Evolutionary conservation across 1,140 invertebrate species (phyloP).

Genomic region (Acromyrmex heyeri): DNA sequence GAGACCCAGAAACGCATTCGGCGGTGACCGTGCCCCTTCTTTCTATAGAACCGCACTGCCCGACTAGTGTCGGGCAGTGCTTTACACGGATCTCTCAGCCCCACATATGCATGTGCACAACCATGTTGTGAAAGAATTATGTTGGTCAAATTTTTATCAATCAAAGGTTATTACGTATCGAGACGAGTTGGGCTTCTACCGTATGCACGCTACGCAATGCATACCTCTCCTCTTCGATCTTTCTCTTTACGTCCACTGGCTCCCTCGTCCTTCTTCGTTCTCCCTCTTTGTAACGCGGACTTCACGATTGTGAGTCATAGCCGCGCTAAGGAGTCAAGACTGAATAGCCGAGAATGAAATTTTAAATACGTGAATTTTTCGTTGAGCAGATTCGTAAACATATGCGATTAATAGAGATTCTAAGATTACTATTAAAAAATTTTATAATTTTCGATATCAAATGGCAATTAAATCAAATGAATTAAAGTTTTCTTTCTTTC

Average conservation of each 20-base stretch:
- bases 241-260: conserved; percentile 7
- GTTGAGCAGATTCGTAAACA: not conserved
- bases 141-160: conserved; percentile 80
- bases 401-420: not conserved
- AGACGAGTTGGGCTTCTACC: conserved; percentile 54
- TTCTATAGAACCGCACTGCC: not conserved
- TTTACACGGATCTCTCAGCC: conserved; percentile 70
- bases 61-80: conserved; percentile 18
- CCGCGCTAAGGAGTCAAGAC: conserved; percentile 72
- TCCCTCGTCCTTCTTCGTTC: conserved; percentile 23
- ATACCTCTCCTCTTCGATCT: conserved; percentile 6
- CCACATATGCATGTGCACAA: conserved; percentile 65
- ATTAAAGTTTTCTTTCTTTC: not conserved
- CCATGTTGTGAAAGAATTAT: conserved; percentile 81
- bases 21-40: not conserved
- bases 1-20: conserved; percentile 42
- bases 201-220: conserved; percentile 21
- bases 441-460: not conserved
- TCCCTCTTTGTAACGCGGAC: conserved; percentile 34
- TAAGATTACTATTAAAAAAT: not conserved
- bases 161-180: conserved; percentile 80
- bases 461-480: not conserved
- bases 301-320: conserved; percentile 68
- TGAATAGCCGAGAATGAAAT: not conserved
- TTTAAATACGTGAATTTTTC: not conserved